Conservation (phyloP, 1,140 invertebrate genomes). For the Dryas iulia region DNA sequence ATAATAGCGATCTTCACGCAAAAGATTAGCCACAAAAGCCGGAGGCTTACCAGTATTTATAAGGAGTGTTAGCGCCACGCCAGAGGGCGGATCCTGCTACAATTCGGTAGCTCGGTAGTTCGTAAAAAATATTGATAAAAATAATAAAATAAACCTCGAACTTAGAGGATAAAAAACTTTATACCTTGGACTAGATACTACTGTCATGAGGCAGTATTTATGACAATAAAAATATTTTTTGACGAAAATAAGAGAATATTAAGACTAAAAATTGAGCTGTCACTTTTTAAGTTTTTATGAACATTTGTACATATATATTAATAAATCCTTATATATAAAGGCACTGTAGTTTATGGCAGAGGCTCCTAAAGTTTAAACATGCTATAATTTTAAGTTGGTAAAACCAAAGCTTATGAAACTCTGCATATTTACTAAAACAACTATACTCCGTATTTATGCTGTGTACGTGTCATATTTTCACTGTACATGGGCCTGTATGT, state of each 20-base stretch:
- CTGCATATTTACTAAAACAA: too few relatives aligned
- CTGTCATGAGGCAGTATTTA: not conserved
- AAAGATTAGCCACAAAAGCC: conserved; percentile 78
- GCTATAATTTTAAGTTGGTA: too few relatives aligned
- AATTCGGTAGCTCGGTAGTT: conserved; percentile 42
- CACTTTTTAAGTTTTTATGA: too few relatives aligned
- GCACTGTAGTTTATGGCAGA: too few relatives aligned
- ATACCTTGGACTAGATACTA: not conserved
- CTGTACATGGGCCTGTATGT: too few relatives aligned
- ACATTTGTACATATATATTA: too few relatives aligned
- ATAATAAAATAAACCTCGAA: not conserved
- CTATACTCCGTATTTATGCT: too few relatives aligned
- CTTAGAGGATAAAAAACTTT: not conserved
- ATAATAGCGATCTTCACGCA: conserved; percentile 77
- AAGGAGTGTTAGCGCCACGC: conserved; percentile 71
- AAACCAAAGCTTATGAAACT: too few relatives aligned
- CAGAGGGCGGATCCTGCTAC: conserved; percentile 52
- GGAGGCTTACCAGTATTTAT: conserved; percentile 76
- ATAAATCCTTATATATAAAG: too few relatives aligned
- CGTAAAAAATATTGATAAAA: conserved; percentile 32
- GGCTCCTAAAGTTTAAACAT: too few relatives aligned
- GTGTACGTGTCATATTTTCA: too few relatives aligned
- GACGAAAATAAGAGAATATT: not conserved
- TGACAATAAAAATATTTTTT: not conserved
- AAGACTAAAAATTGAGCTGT: not conserved